Evolutionary conservation across 2,113 vertebrate species (phyloP).

Genomic region (Turnix velox): DNA sequence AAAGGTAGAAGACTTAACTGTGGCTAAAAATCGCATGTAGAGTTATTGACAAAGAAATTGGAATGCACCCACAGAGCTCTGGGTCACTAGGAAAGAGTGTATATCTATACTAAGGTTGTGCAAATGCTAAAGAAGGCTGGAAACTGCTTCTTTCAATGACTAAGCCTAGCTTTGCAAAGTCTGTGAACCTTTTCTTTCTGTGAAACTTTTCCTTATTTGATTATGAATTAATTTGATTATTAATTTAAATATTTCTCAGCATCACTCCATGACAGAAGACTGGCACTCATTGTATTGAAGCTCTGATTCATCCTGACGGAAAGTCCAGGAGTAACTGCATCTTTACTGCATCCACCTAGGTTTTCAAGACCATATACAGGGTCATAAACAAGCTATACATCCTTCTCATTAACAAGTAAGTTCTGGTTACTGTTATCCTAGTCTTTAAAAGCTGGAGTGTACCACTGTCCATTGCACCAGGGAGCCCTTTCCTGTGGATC

Average conservation of each 20-base stretch:
- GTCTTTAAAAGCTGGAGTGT: neutral
- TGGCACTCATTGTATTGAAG: neutral
- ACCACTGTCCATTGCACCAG: neutral
- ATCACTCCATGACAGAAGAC: neutral
- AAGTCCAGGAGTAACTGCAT: neutral
- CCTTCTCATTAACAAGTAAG: neutral
- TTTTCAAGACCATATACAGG: neutral
- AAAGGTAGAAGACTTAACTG: neutral
- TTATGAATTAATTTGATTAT: neutral
- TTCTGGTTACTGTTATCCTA: neutral
- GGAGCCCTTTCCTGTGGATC: neutral
- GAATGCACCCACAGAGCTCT: neutral
- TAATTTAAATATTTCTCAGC: no score
- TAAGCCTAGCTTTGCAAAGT: neutral
- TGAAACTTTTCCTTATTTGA: neutral
- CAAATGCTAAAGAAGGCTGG: neutral
- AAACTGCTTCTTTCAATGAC: neutral
- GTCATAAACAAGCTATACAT: neutral
- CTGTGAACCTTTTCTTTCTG: neutral
- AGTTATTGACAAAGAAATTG: neutral
- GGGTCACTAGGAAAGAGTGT: neutral
- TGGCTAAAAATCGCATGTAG: neutral
- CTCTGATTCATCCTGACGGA: neutral
- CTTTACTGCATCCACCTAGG: neutral
- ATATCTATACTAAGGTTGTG: neutral